Conservation (phyloP, 2,797 vertebrate genomes). For the Hirundo rustica region DNA sequence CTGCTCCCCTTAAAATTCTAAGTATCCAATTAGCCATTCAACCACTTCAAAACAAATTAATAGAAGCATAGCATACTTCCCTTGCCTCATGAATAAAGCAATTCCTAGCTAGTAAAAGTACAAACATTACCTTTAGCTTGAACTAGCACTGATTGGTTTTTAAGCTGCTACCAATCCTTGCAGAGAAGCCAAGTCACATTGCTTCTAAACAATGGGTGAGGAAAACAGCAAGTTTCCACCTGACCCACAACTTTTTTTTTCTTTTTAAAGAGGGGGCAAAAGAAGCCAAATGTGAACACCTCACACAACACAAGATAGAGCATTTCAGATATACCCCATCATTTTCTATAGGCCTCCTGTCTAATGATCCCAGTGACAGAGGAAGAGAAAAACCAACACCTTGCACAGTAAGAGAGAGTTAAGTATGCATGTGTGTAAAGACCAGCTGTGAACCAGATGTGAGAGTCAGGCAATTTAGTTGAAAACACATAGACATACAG, state of each 20-base stretch:
- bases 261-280: neutral
- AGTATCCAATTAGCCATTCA: neutral
- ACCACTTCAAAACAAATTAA: neutral
- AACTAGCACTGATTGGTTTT: neutral
- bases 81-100: neutral
- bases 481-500: neutral
- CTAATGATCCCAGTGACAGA: neutral
- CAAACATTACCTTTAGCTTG: neutral
- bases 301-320: neutral
- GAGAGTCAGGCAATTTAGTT: neutral
- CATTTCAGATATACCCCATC: neutral
- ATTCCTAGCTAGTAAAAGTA: neutral
- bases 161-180: neutral
- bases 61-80: neutral
- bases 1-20: neutral
- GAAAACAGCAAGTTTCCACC: neutral
- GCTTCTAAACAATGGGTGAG: neutral
- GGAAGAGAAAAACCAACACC: neutral
- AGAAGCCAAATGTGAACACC: neutral
- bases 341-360: neutral
- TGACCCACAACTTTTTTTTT: neutral
- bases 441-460: conserved; percentile 36
- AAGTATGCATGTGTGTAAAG: neutral
- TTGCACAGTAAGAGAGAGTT: neutral
- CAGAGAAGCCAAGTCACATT: neutral